A percentile compares a stretch with the other conserved stretches of the same genome.
These are phyloP conservation scores for Oophaga sylvatica DNA, from an alignment of 2,797 vertebrate species.

Conservation along the genomic window DNA sequence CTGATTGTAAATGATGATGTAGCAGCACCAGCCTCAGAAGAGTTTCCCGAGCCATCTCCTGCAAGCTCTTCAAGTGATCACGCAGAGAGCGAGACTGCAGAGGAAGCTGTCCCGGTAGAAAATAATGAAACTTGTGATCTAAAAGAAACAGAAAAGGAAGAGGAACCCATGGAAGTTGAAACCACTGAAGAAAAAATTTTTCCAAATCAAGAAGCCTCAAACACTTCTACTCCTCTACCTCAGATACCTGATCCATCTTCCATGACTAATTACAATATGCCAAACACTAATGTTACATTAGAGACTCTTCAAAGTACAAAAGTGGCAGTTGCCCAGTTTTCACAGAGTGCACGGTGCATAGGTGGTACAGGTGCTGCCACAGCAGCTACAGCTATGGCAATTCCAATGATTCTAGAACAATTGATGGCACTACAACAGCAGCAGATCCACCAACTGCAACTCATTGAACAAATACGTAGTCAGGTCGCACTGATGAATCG, in stretches of 20 bases:
- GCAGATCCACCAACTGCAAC: constrained; percentile 97
- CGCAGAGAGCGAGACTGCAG: constrained; percentile 85
- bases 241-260: constrained; percentile 82
- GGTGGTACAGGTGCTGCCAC: constrained; percentile 67
- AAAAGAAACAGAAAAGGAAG: constrained; percentile 76
- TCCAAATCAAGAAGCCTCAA: constrained; percentile 80
- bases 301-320: constrained; percentile 98
- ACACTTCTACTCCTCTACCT: constrained; percentile 84
- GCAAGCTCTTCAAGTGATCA: constrained; percentile 88
- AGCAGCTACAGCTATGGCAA: constrained; percentile 86
- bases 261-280: constrained; percentile 85
- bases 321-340: constrained; percentile 97
- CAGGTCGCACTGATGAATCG: constrained; percentile 97
- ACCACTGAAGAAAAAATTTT: constrained; percentile 80
- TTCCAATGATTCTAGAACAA: constrained; percentile 97
- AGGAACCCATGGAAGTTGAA: constrained; percentile 95
- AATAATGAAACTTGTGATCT: constrained; percentile 83
- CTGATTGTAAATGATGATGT: constrained; percentile 95
- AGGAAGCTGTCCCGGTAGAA: constrained; percentile 80
- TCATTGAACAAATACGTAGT: constrained; percentile 98
- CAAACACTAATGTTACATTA: constrained; percentile 97
- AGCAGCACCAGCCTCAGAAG: constrained; percentile 81
- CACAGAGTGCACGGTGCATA: constrained; percentile 80
- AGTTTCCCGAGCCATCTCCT: constrained; percentile 85
- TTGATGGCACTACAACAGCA: constrained; percentile 98